Conservation (phyloP, 2,113 vertebrate species). For the Microtus montanus region DNA sequence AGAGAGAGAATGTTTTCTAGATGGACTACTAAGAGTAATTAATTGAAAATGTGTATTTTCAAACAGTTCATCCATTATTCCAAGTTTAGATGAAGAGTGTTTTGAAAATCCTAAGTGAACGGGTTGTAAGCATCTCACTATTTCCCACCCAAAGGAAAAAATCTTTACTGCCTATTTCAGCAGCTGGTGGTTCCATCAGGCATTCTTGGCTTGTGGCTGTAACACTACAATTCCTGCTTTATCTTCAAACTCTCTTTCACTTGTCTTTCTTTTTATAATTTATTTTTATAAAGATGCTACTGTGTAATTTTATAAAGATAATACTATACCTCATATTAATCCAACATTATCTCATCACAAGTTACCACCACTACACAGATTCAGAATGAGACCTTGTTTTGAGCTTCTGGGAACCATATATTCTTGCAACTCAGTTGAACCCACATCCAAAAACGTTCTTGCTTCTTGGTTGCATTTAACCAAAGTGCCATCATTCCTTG, state of each 20-base stretch:
- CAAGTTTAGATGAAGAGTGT: not conserved
- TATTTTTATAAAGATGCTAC: not conserved
- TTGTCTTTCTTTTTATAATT: not conserved
- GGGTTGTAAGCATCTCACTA: fast-evolving
- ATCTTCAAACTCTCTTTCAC: not conserved
- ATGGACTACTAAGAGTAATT: not conserved
- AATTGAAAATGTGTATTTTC: not conserved
- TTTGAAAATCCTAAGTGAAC: not conserved
- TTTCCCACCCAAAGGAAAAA: not conserved
- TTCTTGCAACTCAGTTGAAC: not conserved
- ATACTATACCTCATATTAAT: not conserved
- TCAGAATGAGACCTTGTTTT: not conserved
- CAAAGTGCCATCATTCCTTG: not conserved
- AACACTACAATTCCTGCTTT: not conserved
- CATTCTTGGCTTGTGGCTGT: not conserved
- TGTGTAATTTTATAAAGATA: not conserved
- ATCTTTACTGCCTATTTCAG: not conserved
- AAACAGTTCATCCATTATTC: not conserved
- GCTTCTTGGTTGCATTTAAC: not conserved
- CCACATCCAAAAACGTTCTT: not conserved
- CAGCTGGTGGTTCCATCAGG: no score
- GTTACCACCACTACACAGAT: not conserved
- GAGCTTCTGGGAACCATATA: not conserved
- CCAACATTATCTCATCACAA: not conserved
- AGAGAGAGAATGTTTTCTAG: not conserved